A percentile compares a stretch with the other conserved stretches of the same genome.
These are phyloP conservation scores for Laterallus jamaicensis DNA, from an alignment of 2,113 vertebrate genomes.

Conservation along the genomic window DNA sequence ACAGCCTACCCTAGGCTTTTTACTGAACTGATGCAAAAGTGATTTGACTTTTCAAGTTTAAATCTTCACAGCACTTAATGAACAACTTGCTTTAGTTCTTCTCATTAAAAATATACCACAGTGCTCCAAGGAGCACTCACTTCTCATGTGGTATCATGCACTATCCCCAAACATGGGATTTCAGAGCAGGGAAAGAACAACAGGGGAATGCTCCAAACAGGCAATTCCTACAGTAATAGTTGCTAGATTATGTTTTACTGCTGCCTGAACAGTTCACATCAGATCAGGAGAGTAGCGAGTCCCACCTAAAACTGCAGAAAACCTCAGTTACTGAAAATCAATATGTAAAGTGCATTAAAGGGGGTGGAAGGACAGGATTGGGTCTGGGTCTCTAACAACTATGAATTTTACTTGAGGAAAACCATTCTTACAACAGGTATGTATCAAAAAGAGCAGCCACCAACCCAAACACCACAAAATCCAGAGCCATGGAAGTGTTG, in stretches of 20 bases:
- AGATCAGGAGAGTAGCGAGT: background rate
- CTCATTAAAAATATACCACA: background rate
- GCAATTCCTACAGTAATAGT: background rate
- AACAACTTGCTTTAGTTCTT: background rate
- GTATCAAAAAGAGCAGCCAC: background rate
- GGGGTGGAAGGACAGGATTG: background rate
- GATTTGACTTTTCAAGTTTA: background rate
- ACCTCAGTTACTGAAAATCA: background rate
- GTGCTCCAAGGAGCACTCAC: background rate
- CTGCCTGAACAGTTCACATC: background rate
- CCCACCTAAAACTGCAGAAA: background rate
- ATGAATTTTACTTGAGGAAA: background rate
- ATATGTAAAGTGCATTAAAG: background rate
- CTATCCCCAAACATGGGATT: background rate
- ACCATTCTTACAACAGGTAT: background rate
- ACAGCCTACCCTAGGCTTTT: background rate
- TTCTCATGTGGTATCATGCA: background rate
- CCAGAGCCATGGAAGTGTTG: background rate
- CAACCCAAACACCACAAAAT: background rate
- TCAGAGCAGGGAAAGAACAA: background rate
- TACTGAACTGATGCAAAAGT: fast-evolving
- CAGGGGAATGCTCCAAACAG: background rate
- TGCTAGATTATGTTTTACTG: background rate
- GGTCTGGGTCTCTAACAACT: background rate
- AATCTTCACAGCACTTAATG: background rate